Conservation (phyloP, 2,888 invertebrate genomes). For the Catocala fraxini region DNA sequence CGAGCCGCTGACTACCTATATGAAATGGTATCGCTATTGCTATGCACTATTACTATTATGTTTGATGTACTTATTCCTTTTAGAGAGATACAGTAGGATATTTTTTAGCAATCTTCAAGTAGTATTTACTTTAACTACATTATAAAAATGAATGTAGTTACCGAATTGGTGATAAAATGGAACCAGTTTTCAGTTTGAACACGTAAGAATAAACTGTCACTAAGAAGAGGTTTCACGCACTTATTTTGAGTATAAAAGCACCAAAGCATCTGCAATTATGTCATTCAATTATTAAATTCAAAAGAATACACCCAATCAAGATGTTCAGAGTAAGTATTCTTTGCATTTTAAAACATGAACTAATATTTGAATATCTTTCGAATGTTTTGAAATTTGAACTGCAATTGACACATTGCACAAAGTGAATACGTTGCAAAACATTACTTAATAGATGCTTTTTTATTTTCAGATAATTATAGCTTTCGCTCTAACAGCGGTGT, state of each 20-base stretch:
- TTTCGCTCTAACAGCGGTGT: constrained; percentile 48
- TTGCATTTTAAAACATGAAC: constrained; percentile 2
- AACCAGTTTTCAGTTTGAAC: constrained; percentile 40
- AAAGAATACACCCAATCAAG: constrained; percentile 50
- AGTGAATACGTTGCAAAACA: too few relatives aligned
- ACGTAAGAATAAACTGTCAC: constrained; percentile 47
- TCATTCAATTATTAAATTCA: constrained; percentile 60
- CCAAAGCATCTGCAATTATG: constrained; percentile 44
- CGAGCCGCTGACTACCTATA: too few relatives aligned
- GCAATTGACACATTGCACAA: too few relatives aligned
- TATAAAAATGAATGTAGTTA: constrained; percentile 14
- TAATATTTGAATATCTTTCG: too few relatives aligned
- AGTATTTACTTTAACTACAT: constrained; percentile 4
- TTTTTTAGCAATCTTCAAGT: neutral
- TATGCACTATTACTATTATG: too few relatives aligned
- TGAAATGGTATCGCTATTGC: too few relatives aligned
- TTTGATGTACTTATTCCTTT: too few relatives aligned
- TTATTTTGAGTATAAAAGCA: constrained; percentile 63
- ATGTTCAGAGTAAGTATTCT: constrained; percentile 66
- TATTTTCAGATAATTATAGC: constrained; percentile 44
- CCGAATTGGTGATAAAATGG: constrained; percentile 27
- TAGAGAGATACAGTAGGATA: neutral
- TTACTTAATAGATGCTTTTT: neutral
- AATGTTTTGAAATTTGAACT: too few relatives aligned
- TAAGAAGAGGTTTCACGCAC: constrained; percentile 43